Evolutionary conservation across 2,797 vertebrate genomes (phyloP).

Genomic region (Rhyacichthys aspro): DNA sequence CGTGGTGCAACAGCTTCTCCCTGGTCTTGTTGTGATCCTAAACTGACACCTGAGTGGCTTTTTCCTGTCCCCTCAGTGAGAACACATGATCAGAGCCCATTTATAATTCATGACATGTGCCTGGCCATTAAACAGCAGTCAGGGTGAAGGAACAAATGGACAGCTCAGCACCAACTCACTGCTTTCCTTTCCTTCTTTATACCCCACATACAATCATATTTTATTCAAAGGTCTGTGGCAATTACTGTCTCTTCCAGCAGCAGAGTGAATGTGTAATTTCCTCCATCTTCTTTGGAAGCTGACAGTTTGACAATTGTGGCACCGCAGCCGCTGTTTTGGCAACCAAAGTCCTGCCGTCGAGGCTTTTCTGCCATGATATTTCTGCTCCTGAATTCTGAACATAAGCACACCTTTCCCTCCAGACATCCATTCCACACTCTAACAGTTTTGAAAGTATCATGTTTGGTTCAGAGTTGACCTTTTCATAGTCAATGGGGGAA

Average conservation of each 20-base stretch:
- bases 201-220: slow-evolving; percentile 77
- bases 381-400: slow-evolving; percentile 12
- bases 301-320: slow-evolving; percentile 71
- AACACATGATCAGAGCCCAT: slow-evolving; percentile 75
- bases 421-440: slow-evolving; percentile 10
- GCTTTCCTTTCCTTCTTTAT: slow-evolving; percentile 60
- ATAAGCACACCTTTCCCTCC: slow-evolving; percentile 20
- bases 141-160: slow-evolving; percentile 66
- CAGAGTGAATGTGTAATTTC: slow-evolving; percentile 75
- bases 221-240: slow-evolving; percentile 79
- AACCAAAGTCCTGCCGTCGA: slow-evolving; percentile 62
- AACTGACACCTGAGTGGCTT: slow-evolving; percentile 78
- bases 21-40: slow-evolving; percentile 63
- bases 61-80: slow-evolving; percentile 73
- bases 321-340: slow-evolving; percentile 71
- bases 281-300: slow-evolving; percentile 66
- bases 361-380: slow-evolving; percentile 53
- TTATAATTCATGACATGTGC: slow-evolving; percentile 83
- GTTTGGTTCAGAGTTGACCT: slow-evolving; percentile 29
- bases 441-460: slow-evolving; percentile 30
- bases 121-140: slow-evolving; percentile 73
- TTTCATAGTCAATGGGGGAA: slow-evolving; percentile 40
- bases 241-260: slow-evolving; percentile 76
- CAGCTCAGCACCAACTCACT: slow-evolving; percentile 43
- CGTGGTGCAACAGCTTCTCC: slow-evolving; percentile 39